These are phyloP conservation scores for Characodon lateralis DNA, from an alignment of 2,797 vertebrate species.

Conservation along the genomic window DNA sequence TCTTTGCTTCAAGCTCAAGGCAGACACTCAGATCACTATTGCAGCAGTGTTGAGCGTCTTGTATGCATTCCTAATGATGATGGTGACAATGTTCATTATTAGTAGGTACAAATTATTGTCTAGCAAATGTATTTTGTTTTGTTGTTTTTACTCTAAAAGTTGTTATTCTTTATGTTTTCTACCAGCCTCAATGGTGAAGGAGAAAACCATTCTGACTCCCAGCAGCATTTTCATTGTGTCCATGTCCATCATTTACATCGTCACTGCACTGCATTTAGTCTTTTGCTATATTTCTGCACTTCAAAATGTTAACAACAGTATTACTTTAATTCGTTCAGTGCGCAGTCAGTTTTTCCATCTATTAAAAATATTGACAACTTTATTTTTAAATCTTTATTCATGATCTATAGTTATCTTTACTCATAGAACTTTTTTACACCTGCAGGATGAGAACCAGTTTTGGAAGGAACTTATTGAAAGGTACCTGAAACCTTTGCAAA, in stretches of 20 bases:
- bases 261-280: slow-evolving; percentile 47
- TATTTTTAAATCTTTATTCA: background rate
- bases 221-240: slow-evolving; percentile 69
- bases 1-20: slow-evolving; percentile 77
- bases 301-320: background rate
- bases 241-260: slow-evolving; percentile 52
- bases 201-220: slow-evolving; percentile 70
- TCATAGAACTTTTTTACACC: background rate
- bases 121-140: background rate
- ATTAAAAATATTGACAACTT: background rate
- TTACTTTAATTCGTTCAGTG: background rate
- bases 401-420: background rate
- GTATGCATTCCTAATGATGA: slow-evolving; percentile 79
- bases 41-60: slow-evolving; percentile 72
- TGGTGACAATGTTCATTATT: slow-evolving; percentile 65
- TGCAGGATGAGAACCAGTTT: slow-evolving; percentile 68
- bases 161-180: background rate
- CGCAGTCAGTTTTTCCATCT: too few species aligned
- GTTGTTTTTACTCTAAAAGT: background rate
- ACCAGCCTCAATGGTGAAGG: slow-evolving; percentile 64
- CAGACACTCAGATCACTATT: slow-evolving; percentile 22
- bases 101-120: slow-evolving; percentile 51
- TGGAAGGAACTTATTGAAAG: slow-evolving; percentile 56
- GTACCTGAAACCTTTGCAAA: slow-evolving; percentile 71
- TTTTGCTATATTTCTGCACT: too few species aligned